Evolutionary conservation across 1,140 invertebrate species (phyloP).

Genomic region (Drosophila mauritiana): DNA sequence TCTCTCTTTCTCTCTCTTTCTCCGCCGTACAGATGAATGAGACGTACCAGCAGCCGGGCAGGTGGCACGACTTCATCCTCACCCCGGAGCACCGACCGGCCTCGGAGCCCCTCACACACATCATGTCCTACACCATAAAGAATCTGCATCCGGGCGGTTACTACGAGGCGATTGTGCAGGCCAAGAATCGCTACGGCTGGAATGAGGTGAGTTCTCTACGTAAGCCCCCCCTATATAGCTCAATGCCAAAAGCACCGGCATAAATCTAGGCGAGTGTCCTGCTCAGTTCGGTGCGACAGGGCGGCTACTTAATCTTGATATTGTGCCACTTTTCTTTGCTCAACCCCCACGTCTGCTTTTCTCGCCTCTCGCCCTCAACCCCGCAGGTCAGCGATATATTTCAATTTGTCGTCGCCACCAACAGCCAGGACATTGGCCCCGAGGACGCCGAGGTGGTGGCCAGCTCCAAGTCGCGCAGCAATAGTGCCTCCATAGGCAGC

Average conservation of each 20-base stretch:
- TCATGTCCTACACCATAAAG: slow-evolving; percentile 86
- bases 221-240: not conserved
- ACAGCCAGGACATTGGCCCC: slow-evolving; percentile 71
- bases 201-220: slow-evolving; percentile 86
- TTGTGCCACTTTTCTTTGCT: slow-evolving; percentile 38
- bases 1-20: slow-evolving; percentile 26
- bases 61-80: slow-evolving; percentile 88
- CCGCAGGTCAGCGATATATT: slow-evolving; percentile 87
- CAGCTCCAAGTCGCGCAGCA: slow-evolving; percentile 83
- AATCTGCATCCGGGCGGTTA: slow-evolving; percentile 87
- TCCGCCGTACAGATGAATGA: slow-evolving; percentile 88
- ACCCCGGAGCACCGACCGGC: slow-evolving; percentile 82
- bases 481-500: slow-evolving; percentile 55
- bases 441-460: slow-evolving; percentile 83
- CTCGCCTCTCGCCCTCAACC: slow-evolving; percentile 3
- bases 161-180: slow-evolving; percentile 89
- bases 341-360: slow-evolving; percentile 23
- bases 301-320: slow-evolving; percentile 66
- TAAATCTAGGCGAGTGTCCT: slow-evolving; percentile 42
- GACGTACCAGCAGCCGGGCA: slow-evolving; percentile 89
- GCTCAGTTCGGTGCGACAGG: not conserved
- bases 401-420: slow-evolving; percentile 87
- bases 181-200: slow-evolving; percentile 90
- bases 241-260: slow-evolving; percentile 23
- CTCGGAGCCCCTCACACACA: slow-evolving; percentile 85